Conservation (phyloP, 1,140 invertebrate species). For the Idris sp. region DNA sequence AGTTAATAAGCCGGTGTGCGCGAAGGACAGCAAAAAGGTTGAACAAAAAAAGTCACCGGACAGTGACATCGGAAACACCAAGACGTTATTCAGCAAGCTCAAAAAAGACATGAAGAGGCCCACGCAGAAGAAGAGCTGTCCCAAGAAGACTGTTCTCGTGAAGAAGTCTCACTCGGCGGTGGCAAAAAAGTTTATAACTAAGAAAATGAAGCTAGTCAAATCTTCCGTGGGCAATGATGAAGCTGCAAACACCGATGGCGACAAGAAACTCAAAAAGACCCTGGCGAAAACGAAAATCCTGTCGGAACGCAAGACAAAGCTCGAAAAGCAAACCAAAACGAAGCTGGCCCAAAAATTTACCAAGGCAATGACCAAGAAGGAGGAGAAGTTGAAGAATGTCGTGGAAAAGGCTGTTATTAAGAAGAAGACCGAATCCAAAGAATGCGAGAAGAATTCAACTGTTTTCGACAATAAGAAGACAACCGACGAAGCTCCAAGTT, state of each 20-base stretch:
- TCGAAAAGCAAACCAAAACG: constrained; percentile 72
- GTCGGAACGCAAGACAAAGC: constrained; percentile 68
- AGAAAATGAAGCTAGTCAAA: constrained; percentile 76
- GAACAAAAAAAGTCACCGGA: constrained; percentile 69
- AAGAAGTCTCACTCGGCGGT: constrained; percentile 72
- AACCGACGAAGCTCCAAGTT: constrained; percentile 54
- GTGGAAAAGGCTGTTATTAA: constrained; percentile 70
- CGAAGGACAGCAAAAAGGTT: constrained; percentile 72
- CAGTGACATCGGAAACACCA: constrained; percentile 66
- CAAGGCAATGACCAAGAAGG: constrained; percentile 71
- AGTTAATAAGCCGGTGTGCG: constrained; percentile 65
- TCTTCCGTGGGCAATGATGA: constrained; percentile 62
- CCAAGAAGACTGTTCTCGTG: constrained; percentile 75
- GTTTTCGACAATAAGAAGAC: no score
- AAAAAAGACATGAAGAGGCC: constrained; percentile 72
- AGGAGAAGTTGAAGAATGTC: constrained; percentile 70
- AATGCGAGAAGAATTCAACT: constrained; percentile 69
- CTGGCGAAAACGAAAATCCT: constrained; percentile 60
- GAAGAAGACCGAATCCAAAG: constrained; percentile 70
- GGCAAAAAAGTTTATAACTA: constrained; percentile 72
- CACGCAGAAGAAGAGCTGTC: constrained; percentile 67
- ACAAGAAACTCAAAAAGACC: constrained; percentile 63
- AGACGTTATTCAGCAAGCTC: constrained; percentile 60
- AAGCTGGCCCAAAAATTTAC: constrained; percentile 69
- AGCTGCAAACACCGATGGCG: constrained; percentile 48